Evolutionary conservation across 2,888 invertebrate genomes (phyloP).

Genomic region (Xestia rhomboidea): DNA sequence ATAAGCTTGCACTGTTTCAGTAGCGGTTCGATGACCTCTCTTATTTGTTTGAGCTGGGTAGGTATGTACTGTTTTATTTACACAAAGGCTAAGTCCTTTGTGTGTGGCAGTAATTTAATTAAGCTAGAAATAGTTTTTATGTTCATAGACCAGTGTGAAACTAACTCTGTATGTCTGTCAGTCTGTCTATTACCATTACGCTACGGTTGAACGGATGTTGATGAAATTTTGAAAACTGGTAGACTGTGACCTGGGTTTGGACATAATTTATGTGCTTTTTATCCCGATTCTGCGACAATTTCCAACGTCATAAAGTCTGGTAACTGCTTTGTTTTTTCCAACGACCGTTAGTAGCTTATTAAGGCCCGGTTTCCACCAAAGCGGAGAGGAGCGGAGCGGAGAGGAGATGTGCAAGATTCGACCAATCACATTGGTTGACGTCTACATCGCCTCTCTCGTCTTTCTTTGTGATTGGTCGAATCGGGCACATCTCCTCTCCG

Average conservation of each 20-base stretch:
- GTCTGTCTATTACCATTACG: neutral
- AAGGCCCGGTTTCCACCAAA: too few relatives aligned
- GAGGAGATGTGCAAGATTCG: too few relatives aligned
- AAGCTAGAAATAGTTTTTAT: neutral
- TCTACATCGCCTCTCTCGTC: too few relatives aligned
- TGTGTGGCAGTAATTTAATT: neutral
- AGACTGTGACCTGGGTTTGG: neutral
- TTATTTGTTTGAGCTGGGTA: slow-evolving; percentile 9
- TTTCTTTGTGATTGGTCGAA: too few relatives aligned
- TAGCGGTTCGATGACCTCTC: slow-evolving; percentile 23
- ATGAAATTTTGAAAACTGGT: neutral
- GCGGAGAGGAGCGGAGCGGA: too few relatives aligned
- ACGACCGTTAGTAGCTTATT: neutral
- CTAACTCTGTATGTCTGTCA: neutral
- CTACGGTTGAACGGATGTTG: neutral
- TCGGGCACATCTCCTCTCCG: too few relatives aligned
- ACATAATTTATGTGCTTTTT: neutral
- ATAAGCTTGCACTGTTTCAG: slow-evolving; percentile 49
- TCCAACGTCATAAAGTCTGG: neutral
- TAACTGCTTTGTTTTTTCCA: neutral
- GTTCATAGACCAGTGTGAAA: neutral
- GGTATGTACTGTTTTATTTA: too few relatives aligned
- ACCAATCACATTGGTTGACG: too few relatives aligned
- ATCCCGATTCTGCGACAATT: neutral
- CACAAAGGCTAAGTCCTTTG: neutral